Evolutionary conservation across 2,797 vertebrate genomes (phyloP), one percentile per base, ranked within the genome.

Genomic region (Oreortyx pictus): DNA sequence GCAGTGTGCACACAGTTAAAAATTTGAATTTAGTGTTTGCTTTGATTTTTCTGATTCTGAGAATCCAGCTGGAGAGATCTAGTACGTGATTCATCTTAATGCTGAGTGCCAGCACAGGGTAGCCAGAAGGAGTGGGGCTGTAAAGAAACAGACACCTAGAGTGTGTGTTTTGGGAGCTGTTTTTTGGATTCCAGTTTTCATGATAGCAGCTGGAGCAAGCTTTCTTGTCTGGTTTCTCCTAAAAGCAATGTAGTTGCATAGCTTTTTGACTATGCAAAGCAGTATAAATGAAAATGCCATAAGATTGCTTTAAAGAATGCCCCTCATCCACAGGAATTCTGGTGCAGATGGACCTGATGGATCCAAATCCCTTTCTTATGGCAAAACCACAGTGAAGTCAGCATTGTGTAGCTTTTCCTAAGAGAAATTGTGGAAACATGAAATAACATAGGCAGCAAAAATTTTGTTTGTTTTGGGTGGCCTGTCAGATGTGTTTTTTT

Each of bases 331-430:
- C 29, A 6, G 20, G 9, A 35, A 7, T 43, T 22, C 41, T 82
- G 49, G 13, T 60, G 16, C 3, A 2, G 16, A 6, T 27, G 17
- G 46, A 77, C 0, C 0, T 46, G 35, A 67, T 9, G 11, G 33
- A 20, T 37, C 29, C 74, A 24, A 74, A 68, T 65, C 12, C 56
- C 11, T 73, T n/a, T 59, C 11, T 65, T 5, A 4, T 68, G 65
- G 22, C 31, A 70, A 64, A 92, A 73, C 31, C 68, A 22, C 11
- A 9, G 19, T 20, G 10, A 20, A 50, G 18, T 33, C 75, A 67
- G 24, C 15, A 7, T 68, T 61, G 23, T 46, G 43, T 75, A 43
- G 15, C 59, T 88, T 85, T 72, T 78, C 35, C 27, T 76, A 14
- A 65, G 31, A 22, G 41, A 76, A 52, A 35, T 24, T 57, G 13